phyloP scores from a whole-genome alignment of 2,113 vertebrate species.

The Clarias macrocephalus region DNA sequence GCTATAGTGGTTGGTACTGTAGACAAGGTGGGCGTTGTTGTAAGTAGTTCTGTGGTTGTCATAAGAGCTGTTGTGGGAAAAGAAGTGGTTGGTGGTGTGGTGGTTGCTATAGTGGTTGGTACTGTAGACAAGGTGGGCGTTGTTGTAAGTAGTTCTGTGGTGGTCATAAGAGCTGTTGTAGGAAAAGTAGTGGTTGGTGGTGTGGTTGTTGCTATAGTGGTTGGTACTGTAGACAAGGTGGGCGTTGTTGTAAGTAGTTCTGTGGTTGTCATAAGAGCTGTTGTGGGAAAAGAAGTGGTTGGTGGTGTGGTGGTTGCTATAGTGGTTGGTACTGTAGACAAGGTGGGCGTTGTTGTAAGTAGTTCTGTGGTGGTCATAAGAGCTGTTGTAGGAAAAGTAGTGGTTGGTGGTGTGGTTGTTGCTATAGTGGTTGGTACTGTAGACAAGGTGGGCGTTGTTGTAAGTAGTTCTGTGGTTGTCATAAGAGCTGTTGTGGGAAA shows the following conservation, averaged over 20 bases:
- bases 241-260: not conserved
- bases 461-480: not conserved
- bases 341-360: too few relatives aligned
- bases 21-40: not conserved
- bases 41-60: not conserved
- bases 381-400: constrained; percentile 13
- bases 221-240: not conserved
- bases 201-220: not conserved
- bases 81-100: not conserved
- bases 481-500: not conserved
- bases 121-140: not conserved
- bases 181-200: not conserved
- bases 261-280: not conserved
- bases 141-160: not conserved
- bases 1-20: not conserved
- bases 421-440: not conserved
- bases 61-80: not conserved
- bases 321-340: not conserved
- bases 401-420: constrained; percentile 34
- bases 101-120: constrained; percentile 11
- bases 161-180: not conserved
- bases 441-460: not conserved
- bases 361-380: too few relatives aligned
- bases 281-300: not conserved
- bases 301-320: constrained; percentile 33